Base-by-base conservation (phyloP, 2,113 vertebrate genomes). In the Tyto alba region DNA sequence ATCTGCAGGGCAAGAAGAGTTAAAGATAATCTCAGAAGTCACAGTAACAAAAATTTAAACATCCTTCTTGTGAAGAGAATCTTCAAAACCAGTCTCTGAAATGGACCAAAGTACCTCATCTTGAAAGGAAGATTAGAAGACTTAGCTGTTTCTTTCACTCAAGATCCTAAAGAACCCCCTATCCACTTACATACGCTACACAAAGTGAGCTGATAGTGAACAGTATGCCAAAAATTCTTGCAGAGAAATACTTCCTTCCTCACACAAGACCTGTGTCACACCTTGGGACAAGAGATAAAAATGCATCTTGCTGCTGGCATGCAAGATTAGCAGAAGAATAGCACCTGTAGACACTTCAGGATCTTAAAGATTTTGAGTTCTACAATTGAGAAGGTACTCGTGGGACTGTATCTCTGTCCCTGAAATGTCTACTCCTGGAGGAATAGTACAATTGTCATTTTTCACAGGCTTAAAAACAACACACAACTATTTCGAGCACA, bases 151-250 rank as follows among this genome's bases (percentile, higher is more conserved):
- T 18, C 20, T 50, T 89, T 48, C 18, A 19, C 34, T 78, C 27
- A 20, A 25, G 29, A 55, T 40, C 12, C 52, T 55, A 57, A 45
- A 75, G 40, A 12, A 40, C 9, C 8, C 73, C 30, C 26, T 63
- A 20, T 10, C 14, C 26, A 30, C 26, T 41, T n/a, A 41, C 4
- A 13, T 1, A 17, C 4, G 8, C n/a, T 32, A 43, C 22, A 7
- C 10, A 17, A 47, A 78, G 7, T 1, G 23, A 92, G 41, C 15
- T 63, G 40, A 15, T 22, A 21, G 0, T 7, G 9, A 72, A 75
- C 0, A 32, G 5, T 3, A 19, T 4, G 3, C 9, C 59, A 74
- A 20, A 21, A 41, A 34, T 16, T 67, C 34, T 41, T 27, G 5
- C 10, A 7, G 29, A 69, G 22, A 79, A 91, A 29, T 6, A 23